phyloP scores from a whole-genome alignment of 2,888 invertebrate species.

The Pseudococcus jackbeardsleyi region DNA sequence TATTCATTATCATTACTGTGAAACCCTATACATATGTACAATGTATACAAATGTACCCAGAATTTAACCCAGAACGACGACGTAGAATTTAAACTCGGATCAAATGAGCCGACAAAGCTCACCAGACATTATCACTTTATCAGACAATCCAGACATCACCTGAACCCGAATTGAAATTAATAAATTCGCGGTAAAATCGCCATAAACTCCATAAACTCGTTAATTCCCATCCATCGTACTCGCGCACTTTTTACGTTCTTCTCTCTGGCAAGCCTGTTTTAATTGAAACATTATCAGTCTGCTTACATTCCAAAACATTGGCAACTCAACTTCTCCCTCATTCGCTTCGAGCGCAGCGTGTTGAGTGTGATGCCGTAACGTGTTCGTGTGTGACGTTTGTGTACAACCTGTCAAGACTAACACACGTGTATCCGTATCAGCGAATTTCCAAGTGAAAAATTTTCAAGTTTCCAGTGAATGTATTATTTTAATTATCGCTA shows the following conservation, averaged over 20 bases:
- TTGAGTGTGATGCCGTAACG: constrained; percentile 47
- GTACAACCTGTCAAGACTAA: constrained; percentile 39
- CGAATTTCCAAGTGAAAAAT: constrained; percentile 2
- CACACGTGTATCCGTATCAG: constrained; percentile 36
- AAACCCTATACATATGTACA: no score
- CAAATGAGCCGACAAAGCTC: no score
- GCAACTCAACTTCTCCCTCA: constrained; percentile 16
- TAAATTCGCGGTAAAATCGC: no score
- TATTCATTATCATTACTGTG: no score
- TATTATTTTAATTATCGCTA: constrained; percentile 30
- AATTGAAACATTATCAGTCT: constrained; percentile 40
- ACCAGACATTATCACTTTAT: no score
- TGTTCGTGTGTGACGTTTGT: constrained; percentile 48
- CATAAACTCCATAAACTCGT: no score
- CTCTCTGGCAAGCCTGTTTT: not conserved
- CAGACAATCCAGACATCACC: no score
- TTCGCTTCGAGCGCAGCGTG: constrained; percentile 35
- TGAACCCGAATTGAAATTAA: no score
- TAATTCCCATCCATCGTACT: no score
- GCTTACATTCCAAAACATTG: constrained; percentile 37
- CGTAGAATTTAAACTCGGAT: no score
- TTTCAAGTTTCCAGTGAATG: constrained; percentile 13
- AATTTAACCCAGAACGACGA: no score
- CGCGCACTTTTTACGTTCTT: not conserved
- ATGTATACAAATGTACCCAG: no score